Base-by-base conservation (phyloP, 2,888 invertebrate genomes). In the Apoda limacodes region DNA sequence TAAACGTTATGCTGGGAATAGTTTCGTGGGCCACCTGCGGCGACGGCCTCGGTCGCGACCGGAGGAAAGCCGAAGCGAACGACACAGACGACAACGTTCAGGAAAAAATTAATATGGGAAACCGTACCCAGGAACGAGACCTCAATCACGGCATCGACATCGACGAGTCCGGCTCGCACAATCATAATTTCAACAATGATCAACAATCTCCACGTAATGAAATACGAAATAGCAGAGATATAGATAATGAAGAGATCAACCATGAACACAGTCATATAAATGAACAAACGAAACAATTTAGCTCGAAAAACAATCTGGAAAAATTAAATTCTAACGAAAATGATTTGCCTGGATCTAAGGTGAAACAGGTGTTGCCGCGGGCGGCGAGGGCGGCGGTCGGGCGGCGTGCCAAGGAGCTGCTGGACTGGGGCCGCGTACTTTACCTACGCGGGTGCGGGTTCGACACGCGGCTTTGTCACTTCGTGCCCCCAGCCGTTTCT, bases 1-100 rank as follows among this genome's bases (percentile, higher is more conserved):
- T 95, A 60, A 82, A 86, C 43, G 80, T 92, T 13, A 84, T 95
- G 54, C 85, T 89, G 34, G 89, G 92, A 41, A 83, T 95, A 52
- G 91, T 90, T 5, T 92, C 94, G 54, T 95, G 95, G 95, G 93
- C 93, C 0, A 92, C 93, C 2, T 93, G 94, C 68, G 92, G 93
- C 4, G 64, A 68, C 52, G 88, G 88, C 0, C 76, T 83, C 39
- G 86, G 84, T 47, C 82, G 85, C 17, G 80, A 83, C 41, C 51
- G 54, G 2, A 45, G 55, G 9, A 22, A n/a, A 2, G 25, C 11
- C 9, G 9, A 22, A 15, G 10, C 10, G 15, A 5, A 9, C 5
- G 4, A 12, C 28, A n/a, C n/a, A n/a, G n/a, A n/a, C n/a, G n/a
- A n/a, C n/a, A n/a, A n/a, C n/a, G n/a, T n/a, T 3, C 13, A 10